phyloP scores from a whole-genome alignment of 2,113 vertebrate genomes.

The Ophthalmolycus amberensis region DNA sequence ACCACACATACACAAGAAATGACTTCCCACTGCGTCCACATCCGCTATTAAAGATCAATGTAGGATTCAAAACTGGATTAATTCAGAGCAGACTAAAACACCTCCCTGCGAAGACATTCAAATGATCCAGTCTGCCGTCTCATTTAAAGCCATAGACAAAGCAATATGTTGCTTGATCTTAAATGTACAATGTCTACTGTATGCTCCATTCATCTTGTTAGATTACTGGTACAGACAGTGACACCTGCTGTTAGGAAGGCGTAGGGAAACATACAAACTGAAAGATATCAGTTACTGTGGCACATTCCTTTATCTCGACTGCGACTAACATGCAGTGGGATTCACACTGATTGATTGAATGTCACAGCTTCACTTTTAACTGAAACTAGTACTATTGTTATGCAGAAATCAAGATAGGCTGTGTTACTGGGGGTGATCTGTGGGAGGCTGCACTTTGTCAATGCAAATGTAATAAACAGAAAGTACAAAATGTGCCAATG shows the following conservation, averaged over 20 bases:
- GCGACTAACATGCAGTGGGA: background rate
- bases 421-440: background rate
- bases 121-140: background rate
- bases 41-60: background rate
- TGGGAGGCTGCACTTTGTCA: background rate
- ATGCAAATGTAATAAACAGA: background rate
- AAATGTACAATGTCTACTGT: background rate
- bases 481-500: background rate
- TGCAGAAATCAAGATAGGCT: background rate
- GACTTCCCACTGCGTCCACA: background rate
- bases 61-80: background rate
- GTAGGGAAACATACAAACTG: slow-evolving; percentile 5
- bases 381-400: background rate
- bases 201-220: background rate
- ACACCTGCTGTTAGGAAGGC: slow-evolving; percentile 68
- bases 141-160: slow-evolving; percentile 4
- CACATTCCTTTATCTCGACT: background rate
- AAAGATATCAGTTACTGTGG: background rate
- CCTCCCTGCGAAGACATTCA: background rate
- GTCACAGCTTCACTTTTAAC: background rate
- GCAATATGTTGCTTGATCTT: background rate
- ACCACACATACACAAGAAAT: background rate
- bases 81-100: background rate
- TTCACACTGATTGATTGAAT: background rate
- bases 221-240: slow-evolving; percentile 37